Conservation (phyloP, 2,888 invertebrate species). For the Trichopoda pennipes region DNA sequence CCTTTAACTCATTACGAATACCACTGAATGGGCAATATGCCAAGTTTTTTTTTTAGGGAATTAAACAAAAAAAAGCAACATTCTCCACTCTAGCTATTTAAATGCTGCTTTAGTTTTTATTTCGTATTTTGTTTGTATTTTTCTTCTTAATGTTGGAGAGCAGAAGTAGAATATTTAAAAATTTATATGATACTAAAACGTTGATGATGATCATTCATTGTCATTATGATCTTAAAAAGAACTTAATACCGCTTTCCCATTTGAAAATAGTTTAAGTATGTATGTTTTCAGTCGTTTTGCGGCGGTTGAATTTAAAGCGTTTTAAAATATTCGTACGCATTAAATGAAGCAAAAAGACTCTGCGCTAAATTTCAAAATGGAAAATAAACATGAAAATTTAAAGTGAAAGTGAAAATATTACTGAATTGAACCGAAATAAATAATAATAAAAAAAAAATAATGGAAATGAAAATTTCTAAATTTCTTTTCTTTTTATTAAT, state of each 20-base stretch:
- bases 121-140: not conserved
- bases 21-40: slow-evolving; percentile 57
- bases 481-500: no score
- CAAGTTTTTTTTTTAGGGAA: slow-evolving; percentile 47
- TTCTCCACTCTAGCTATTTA: slow-evolving; percentile 10
- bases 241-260: slow-evolving; percentile 49
- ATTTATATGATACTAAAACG: slow-evolving; percentile 22
- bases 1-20: slow-evolving; percentile 41
- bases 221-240: slow-evolving; percentile 49
- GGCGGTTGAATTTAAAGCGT: slow-evolving; percentile 65
- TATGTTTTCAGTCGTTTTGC: slow-evolving; percentile 63
- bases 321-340: slow-evolving; percentile 41
- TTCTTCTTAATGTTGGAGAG: slow-evolving; percentile 44
- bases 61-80: slow-evolving; percentile 44
- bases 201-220: slow-evolving; percentile 2
- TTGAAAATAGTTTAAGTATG: slow-evolving; percentile 49
- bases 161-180: slow-evolving; percentile 20
- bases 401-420: slow-evolving; percentile 38
- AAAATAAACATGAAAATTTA: slow-evolving; percentile 35
- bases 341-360: slow-evolving; percentile 6
- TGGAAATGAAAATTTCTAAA: not conserved
- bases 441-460: not conserved
- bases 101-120: slow-evolving; percentile 2
- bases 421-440: slow-evolving; percentile 13
- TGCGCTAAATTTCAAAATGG: slow-evolving; percentile 13